Conservation (phyloP, 1,140 invertebrate species). For the Drosophila leontia region DNA sequence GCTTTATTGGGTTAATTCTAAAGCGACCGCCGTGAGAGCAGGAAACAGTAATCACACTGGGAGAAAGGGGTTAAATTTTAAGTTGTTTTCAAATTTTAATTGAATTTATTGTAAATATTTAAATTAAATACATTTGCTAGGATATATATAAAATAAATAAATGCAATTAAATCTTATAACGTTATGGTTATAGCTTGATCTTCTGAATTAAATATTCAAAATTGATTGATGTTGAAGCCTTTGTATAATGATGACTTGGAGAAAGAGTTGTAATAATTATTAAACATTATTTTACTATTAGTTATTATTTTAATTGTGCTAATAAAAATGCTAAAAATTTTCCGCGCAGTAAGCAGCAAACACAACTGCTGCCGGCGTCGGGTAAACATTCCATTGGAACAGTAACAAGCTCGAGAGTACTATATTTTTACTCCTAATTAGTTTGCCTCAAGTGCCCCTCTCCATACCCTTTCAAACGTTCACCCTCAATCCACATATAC, state of each 20-base stretch:
- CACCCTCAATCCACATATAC: background rate
- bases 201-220: no score
- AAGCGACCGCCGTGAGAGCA: constrained; percentile 35
- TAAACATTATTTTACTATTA: background rate
- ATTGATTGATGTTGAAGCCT: no score
- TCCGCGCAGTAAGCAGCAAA: constrained; percentile 4
- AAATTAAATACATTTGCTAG: no score
- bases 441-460: constrained; percentile 36
- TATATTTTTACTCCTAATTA: constrained; percentile 54
- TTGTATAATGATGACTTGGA: no score
- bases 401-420: constrained; percentile 29
- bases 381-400: constrained; percentile 32
- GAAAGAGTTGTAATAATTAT: no score
- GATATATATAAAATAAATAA: background rate
- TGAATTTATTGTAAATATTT: no score
- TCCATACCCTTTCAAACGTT: background rate
- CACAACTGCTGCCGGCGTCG: constrained; percentile 13
- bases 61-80: background rate
- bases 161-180: background rate
- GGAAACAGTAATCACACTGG: constrained; percentile 1
- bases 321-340: background rate
- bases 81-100: no score
- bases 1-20: constrained; percentile 59
- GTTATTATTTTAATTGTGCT: background rate
- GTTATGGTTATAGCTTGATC: no score